Base-by-base conservation (phyloP, 2,113 vertebrate genomes). In the Argyrosomus japonicus region DNA sequence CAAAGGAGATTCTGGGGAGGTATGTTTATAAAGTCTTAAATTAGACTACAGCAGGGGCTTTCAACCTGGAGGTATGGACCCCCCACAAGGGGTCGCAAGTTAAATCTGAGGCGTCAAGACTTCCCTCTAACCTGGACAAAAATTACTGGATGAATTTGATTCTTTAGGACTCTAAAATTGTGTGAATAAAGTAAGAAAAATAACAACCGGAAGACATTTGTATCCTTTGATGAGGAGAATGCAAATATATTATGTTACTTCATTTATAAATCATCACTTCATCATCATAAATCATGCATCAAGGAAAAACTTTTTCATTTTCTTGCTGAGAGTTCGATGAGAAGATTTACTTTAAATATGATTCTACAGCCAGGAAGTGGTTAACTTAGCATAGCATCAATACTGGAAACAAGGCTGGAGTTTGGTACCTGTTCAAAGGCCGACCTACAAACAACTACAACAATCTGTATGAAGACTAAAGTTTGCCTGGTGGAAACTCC, bases 1-100 rank as follows among this genome's bases (percentile, higher is more conserved):
- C 98, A 0, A 99, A 99, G 91, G 98, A 99, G 90, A 85, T 99
- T 81, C 93, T 95, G 56, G 94, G 95, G 91, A 95, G 95, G 95
- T 95, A 92, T 18, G 83, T 83, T 75, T 10, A 27, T 4, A 0
- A 43, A 62, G 27, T n/a, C 40, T 9, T 62, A 56, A 23, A 56
- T 25, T 11, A 69, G 0, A n/a, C 54, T 5, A 2, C 3, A 67
- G 40, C 6, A 36, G 48, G 32, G 14, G 21, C 13, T 48, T 14
- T 13, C 53, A n/a, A 32, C 25, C 36, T 17, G n/a, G 9, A 17
- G 36, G 11, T 64, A 21, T 7, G 62, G 62, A n/a, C 19, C 36
- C 12, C 27, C 36, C 21, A 45, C 40, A 45, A 17, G 12, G 15
- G 36, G 69, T 15, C 3, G 2, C 18, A 54, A 53, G 25, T 17